Conservation (phyloP, 1,140 invertebrate genomes). For the Zaprionus gabonicus region DNA sequence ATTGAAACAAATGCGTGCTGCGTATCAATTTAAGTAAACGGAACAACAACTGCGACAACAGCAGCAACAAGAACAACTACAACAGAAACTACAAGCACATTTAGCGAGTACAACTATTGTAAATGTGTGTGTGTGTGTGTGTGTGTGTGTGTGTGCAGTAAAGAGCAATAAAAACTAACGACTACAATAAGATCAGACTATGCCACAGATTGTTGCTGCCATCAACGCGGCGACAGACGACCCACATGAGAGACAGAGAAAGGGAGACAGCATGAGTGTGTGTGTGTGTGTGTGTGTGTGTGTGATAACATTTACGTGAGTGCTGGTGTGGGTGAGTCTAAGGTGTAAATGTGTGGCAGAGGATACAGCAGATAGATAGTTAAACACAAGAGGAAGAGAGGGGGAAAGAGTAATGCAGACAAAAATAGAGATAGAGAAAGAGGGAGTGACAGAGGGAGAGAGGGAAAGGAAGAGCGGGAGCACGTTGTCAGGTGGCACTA, state of each 20-base stretch:
- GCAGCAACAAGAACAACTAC: slow-evolving; percentile 25
- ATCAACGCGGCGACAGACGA: slow-evolving; percentile 29
- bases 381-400: background rate
- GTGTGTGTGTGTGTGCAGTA: slow-evolving; percentile 29
- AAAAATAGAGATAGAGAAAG: background rate
- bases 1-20: slow-evolving; percentile 82
- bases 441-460: slow-evolving; percentile 28
- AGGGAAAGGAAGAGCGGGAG: slow-evolving; percentile 6
- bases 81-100: slow-evolving; percentile 29
- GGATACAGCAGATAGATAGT: slow-evolving; percentile 14
- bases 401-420: background rate
- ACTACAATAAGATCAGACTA: slow-evolving; percentile 56
- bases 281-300: slow-evolving; percentile 18
- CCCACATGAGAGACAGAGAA: slow-evolving; percentile 28
- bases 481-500: slow-evolving; percentile 50
- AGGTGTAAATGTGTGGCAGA: slow-evolving; percentile 12
- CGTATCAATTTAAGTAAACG: slow-evolving; percentile 74
- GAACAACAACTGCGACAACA: slow-evolving; percentile 21
- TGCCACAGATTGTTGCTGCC: slow-evolving; percentile 51
- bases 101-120: slow-evolving; percentile 29
- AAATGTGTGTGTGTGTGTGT: slow-evolving; percentile 14
- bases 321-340: no score
- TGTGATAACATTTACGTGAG: slow-evolving; percentile 33
- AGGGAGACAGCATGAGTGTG: background rate
- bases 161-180: slow-evolving; percentile 76